Conservation (phyloP, 2,888 invertebrate genomes). For the Orchesellides sinensis region DNA sequence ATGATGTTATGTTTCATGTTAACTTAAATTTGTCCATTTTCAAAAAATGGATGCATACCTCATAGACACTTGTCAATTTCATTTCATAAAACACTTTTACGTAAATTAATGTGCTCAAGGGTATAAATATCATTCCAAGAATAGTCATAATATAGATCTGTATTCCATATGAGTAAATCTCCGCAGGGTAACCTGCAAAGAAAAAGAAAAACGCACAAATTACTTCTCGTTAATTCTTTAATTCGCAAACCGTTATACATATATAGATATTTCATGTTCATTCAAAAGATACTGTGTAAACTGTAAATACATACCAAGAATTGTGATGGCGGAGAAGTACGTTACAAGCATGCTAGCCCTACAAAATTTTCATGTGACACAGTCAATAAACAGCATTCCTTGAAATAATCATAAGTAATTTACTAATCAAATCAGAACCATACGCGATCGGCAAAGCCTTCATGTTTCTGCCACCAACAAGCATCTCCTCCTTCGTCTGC, state of each 20-base stretch:
- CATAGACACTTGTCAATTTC: constrained; percentile 72
- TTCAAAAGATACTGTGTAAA: too few species aligned
- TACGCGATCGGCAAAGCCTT: constrained; percentile 63
- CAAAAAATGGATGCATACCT: constrained; percentile 53
- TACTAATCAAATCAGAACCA: constrained; percentile 8
- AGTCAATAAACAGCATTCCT: background rate
- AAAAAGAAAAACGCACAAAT: too few species aligned
- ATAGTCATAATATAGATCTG: constrained; percentile 69
- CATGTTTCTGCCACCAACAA: constrained; percentile 68
- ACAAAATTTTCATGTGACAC: background rate
- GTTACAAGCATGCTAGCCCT: constrained; percentile 69
- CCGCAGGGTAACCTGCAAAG: constrained; percentile 70
- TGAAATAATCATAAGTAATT: too few species aligned
- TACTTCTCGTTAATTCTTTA: too few species aligned
- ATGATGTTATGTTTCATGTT: background rate
- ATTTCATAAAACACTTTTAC: constrained; percentile 71
- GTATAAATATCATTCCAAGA: constrained; percentile 54
- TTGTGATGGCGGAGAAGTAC: constrained; percentile 66
- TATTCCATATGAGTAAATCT: constrained; percentile 70
- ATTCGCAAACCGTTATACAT: too few species aligned
- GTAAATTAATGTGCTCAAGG: constrained; percentile 61
- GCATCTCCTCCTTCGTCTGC: constrained; percentile 70
- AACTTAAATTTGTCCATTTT: background rate
- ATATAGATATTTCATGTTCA: too few species aligned
- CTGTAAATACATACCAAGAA: constrained; percentile 63